These are phyloP conservation scores for Villa cingulata DNA, from an alignment of 2,888 invertebrate species.

Conservation along the genomic window DNA sequence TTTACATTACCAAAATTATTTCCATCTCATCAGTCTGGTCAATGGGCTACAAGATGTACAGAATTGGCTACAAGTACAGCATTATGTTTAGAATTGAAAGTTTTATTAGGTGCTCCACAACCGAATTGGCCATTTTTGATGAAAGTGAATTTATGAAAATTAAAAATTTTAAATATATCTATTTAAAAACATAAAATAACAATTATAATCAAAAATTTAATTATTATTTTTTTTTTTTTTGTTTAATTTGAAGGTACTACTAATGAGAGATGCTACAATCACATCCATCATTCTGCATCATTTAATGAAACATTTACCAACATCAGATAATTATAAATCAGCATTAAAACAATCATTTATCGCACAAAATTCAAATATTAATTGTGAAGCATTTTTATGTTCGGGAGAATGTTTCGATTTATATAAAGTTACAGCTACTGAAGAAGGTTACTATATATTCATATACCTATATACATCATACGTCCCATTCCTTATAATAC, in stretches of 20 bases:
- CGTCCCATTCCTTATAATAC: no score
- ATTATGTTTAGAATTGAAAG: slow-evolving; percentile 54
- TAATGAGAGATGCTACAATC: slow-evolving; percentile 57
- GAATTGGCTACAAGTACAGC: slow-evolving; percentile 47
- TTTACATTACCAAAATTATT: slow-evolving; percentile 53
- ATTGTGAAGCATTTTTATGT: slow-evolving; percentile 57
- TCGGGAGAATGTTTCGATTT: slow-evolving; percentile 45
- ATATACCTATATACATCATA: no score
- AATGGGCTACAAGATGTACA: slow-evolving; percentile 33
- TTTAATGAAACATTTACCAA: slow-evolving; percentile 39
- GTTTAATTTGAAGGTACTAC: slow-evolving; percentile 42
- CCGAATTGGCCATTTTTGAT: slow-evolving; percentile 62
- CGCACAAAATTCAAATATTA: slow-evolving; percentile 24
- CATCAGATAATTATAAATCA: slow-evolving; percentile 32
- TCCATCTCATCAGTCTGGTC: slow-evolving; percentile 35
- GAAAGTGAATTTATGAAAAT: slow-evolving; percentile 41
- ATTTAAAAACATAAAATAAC: not conserved
- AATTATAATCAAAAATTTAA: not conserved
- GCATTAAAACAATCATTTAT: slow-evolving; percentile 33
- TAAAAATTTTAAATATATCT: not conserved
- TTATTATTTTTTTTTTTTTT: not conserved
- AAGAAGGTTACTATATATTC: slow-evolving; percentile 20
- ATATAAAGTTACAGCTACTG: slow-evolving; percentile 24
- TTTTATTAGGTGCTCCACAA: slow-evolving; percentile 62
- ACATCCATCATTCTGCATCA: slow-evolving; percentile 44